Conservation (phyloP, 2,113 vertebrate species). For the Syrrhaptes paradoxus region DNA sequence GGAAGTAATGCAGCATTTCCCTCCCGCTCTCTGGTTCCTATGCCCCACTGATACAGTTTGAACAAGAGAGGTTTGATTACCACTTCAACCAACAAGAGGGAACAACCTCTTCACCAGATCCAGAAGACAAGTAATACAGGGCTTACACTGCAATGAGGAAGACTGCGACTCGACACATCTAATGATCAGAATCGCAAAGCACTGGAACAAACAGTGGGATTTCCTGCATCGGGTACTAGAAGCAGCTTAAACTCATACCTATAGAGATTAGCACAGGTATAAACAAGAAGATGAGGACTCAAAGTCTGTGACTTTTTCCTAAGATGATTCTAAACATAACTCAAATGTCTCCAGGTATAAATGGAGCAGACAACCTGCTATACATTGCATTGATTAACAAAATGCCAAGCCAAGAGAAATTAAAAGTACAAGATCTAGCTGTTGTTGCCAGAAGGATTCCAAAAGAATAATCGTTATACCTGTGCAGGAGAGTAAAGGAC, state of each 20-base stretch:
- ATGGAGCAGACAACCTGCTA: not conserved
- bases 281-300: not conserved
- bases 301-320: not conserved
- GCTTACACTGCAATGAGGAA: not conserved
- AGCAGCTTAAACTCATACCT: not conserved
- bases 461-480: not conserved
- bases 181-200: not conserved
- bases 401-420: not conserved
- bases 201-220: not conserved
- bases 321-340: not conserved
- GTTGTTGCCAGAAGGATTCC: not conserved
- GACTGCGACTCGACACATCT: not conserved
- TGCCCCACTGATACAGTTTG: not conserved
- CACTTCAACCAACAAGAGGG: not conserved
- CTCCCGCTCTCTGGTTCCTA: not conserved
- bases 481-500: not conserved
- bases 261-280: not conserved
- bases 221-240: not conserved
- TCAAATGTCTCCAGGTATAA: not conserved
- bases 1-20: not conserved
- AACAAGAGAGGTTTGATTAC: not conserved
- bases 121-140: not conserved
- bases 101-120: not conserved
- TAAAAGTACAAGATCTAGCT: not conserved
- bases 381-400: not conserved